Evolutionary conservation across 2,888 invertebrate species (phyloP).

Genomic region (Cantharis nigra): DNA sequence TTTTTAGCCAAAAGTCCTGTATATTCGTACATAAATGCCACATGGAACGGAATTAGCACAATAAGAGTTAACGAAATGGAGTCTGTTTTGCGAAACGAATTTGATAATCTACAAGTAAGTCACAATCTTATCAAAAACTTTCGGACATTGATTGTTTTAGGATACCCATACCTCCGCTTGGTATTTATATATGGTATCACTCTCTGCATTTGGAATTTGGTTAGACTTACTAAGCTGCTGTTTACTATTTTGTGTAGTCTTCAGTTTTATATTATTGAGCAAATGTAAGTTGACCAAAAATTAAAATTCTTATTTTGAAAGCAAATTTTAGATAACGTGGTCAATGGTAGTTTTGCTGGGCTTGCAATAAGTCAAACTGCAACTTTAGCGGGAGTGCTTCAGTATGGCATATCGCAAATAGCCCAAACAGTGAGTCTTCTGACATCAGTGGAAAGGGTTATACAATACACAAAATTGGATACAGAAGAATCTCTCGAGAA

Average conservation of each 20-base stretch:
- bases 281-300: conserved; percentile 53
- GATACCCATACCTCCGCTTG: conserved; percentile 69
- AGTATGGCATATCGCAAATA: conserved; percentile 75
- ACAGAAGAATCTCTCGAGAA: conserved; percentile 59
- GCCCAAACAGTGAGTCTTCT: conserved; percentile 74
- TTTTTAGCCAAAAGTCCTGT: conserved; percentile 80
- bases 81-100: conserved; percentile 68
- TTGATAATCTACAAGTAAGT: conserved; percentile 67
- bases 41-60: conserved; percentile 80
- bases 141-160: conserved; percentile 31
- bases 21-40: conserved; percentile 83
- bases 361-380: conserved; percentile 71
- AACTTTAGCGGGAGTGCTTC: conserved; percentile 75
- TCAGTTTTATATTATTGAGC: conserved; percentile 62
- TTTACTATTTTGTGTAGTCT: conserved; percentile 65
- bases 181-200: conserved; percentile 65
- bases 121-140: not conserved
- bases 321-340: conserved; percentile 18
- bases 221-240: conserved; percentile 65
- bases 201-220: conserved; percentile 68
- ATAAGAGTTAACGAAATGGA: conserved; percentile 78
- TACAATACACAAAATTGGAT: conserved; percentile 75
- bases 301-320: not conserved
- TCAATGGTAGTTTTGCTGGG: conserved; percentile 66
- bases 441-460: conserved; percentile 77